Conservation (phyloP, 1,140 invertebrate genomes). For the Drosophila bipectinata region DNA sequence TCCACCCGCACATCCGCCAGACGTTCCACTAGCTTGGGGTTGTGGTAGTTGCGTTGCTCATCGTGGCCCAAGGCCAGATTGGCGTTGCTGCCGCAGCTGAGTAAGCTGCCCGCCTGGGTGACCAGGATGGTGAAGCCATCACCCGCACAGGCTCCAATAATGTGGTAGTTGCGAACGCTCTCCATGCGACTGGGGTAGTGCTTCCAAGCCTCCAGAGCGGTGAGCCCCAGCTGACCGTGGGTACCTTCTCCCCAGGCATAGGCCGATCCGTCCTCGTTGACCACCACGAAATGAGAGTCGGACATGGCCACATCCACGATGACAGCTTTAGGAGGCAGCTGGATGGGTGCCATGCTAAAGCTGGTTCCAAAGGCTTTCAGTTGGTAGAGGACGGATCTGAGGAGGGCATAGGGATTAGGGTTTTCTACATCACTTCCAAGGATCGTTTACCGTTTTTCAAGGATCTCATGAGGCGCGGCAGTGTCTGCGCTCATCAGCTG, state of each 20-base stretch:
- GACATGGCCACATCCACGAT: constrained; percentile 87
- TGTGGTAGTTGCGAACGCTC: constrained; percentile 86
- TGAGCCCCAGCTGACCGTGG: constrained; percentile 89
- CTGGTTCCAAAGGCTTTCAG: constrained; percentile 85
- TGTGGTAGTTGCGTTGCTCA: constrained; percentile 86
- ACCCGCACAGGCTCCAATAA: constrained; percentile 86
- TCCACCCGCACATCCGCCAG: constrained; percentile 87
- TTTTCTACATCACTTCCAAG: background rate
- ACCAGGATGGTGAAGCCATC: constrained; percentile 88
- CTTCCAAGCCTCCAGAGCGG: constrained; percentile 85
- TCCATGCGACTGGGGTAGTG: constrained; percentile 86
- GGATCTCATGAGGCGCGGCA: constrained; percentile 66
- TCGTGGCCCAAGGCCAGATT: constrained; percentile 89
- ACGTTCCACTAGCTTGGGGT: constrained; percentile 87
- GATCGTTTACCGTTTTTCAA: constrained; percentile 61
- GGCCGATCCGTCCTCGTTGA: constrained; percentile 88
- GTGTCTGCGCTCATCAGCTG: constrained; percentile 79
- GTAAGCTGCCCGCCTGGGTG: constrained; percentile 88
- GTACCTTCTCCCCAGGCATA: constrained; percentile 90
- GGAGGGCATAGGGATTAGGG: background rate
- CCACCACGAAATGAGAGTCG: constrained; percentile 88
- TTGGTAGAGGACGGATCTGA: constrained; percentile 86
- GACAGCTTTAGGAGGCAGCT: constrained; percentile 85
- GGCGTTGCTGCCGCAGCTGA: constrained; percentile 89
- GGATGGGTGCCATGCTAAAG: constrained; percentile 85